Evolutionary conservation across 2,113 vertebrate species (phyloP).

Genomic region (Copsychus sechellarum): DNA sequence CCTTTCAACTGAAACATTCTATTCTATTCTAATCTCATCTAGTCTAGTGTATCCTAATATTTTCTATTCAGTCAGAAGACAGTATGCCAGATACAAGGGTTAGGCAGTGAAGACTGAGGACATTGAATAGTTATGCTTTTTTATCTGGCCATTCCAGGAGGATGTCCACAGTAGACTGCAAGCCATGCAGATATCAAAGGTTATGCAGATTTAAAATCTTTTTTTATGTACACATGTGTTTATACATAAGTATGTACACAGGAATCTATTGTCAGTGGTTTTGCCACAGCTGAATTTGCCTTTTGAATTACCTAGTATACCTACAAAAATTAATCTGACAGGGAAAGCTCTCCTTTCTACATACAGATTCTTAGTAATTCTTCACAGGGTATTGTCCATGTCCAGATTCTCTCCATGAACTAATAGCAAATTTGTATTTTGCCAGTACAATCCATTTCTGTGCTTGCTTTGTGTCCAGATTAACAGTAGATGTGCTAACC

Average conservation of each 20-base stretch:
- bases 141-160: not conserved
- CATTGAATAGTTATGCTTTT: not conserved
- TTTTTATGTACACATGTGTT: not conserved
- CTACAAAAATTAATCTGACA: not conserved
- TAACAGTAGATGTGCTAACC: not conserved
- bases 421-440: not conserved
- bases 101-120: not conserved
- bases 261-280: not conserved
- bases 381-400: not conserved
- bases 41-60: not conserved
- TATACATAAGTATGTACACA: not conserved
- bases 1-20: not conserved
- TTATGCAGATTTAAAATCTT: not conserved
- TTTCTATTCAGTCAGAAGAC: not conserved
- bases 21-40: not conserved
- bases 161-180: not conserved
- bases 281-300: not conserved
- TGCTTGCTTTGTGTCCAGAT: slow-evolving; percentile 1
- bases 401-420: not conserved
- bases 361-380: not conserved
- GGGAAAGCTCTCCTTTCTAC: not conserved
- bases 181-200: not conserved
- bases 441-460: not conserved
- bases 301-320: not conserved
- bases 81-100: not conserved